Percentiles rank a stretch among this genome's conserved stretches.
Conservation (phyloP, 1,140 invertebrate species). For the Bombus confusus region DNA sequence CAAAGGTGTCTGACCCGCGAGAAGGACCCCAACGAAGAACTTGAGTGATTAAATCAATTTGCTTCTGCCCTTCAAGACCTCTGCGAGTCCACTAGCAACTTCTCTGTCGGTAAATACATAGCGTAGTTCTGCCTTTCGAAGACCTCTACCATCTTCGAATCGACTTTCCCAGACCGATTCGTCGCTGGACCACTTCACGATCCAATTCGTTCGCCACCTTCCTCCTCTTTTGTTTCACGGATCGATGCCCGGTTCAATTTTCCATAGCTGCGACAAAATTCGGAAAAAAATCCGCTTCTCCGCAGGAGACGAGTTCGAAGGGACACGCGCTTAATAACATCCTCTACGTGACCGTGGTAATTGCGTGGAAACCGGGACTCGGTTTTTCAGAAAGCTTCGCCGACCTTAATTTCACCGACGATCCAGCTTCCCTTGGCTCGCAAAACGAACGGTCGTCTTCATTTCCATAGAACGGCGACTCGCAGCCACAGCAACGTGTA, state of each 20-base stretch:
- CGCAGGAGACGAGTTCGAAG: too few relatives aligned
- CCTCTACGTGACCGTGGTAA: slow-evolving; percentile 31
- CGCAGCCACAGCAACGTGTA: slow-evolving; percentile 8
- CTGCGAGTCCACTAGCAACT: background rate
- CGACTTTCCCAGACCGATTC: background rate
- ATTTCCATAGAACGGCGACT: slow-evolving; percentile 58
- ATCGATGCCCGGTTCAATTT: background rate
- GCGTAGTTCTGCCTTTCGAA: background rate
- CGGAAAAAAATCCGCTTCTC: background rate
- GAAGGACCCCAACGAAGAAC: slow-evolving; percentile 37
- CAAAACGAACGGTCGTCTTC: slow-evolving; percentile 14
- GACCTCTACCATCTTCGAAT: background rate
- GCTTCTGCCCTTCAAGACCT: slow-evolving; percentile 9
- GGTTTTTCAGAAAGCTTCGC: background rate
- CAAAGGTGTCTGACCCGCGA: slow-evolving; percentile 63
- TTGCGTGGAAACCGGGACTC: background rate
- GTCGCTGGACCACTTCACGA: too few relatives aligned
- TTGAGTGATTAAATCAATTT: slow-evolving; percentile 66
- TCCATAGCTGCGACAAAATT: background rate
- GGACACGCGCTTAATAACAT: slow-evolving; percentile 29
- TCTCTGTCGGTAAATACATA: slow-evolving; percentile 31
- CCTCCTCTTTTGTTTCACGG: background rate
- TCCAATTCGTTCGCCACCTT: background rate
- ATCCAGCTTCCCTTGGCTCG: background rate
- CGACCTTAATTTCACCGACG: background rate